phyloP scores from a whole-genome alignment of 2,888 invertebrate genomes.

The Eurytoma adleriae region DNA sequence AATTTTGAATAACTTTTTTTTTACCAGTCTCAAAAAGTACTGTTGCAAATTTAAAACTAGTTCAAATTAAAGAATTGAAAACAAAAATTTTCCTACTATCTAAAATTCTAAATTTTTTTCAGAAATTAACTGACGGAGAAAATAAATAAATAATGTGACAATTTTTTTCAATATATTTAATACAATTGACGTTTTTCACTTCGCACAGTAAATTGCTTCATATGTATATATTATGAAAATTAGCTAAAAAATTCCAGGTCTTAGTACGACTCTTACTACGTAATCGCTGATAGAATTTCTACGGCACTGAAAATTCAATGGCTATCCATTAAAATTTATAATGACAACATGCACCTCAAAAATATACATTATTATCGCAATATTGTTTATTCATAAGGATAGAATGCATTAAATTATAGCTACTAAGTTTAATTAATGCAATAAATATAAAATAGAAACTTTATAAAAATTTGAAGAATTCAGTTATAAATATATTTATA shows the following conservation, averaged over 20 bases:
- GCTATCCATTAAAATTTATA: background rate
- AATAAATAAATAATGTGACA: conserved; percentile 48
- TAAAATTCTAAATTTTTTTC: background rate
- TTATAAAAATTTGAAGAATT: background rate
- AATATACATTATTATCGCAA: background rate
- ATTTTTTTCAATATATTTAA: conserved; percentile 49
- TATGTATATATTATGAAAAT: conserved; percentile 47
- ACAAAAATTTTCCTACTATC: conserved; percentile 8
- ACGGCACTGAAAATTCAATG: conserved; percentile 20
- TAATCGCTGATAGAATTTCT: conserved; percentile 22
- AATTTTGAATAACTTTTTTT: background rate
- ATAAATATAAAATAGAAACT: background rate
- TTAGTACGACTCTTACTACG: conserved; percentile 41
- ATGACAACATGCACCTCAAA: background rate
- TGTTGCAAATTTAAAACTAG: conserved; percentile 22
- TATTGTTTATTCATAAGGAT: background rate
- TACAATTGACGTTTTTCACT: conserved; percentile 52
- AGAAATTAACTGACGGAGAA: conserved; percentile 2
- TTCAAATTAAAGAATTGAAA: too few relatives aligned
- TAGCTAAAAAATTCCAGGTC: conserved; percentile 41
- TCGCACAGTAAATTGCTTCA: conserved; percentile 44
- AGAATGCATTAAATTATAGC: too few relatives aligned
- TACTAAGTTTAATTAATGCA: background rate
- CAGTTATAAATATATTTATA: too few relatives aligned
- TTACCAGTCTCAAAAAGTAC: conserved; percentile 37